These are phyloP conservation scores for Phacellophora camtschatica DNA, from an alignment of 30 jellyfish, hydroid and myxozoan genomes.

Conservation along the genomic window DNA sequence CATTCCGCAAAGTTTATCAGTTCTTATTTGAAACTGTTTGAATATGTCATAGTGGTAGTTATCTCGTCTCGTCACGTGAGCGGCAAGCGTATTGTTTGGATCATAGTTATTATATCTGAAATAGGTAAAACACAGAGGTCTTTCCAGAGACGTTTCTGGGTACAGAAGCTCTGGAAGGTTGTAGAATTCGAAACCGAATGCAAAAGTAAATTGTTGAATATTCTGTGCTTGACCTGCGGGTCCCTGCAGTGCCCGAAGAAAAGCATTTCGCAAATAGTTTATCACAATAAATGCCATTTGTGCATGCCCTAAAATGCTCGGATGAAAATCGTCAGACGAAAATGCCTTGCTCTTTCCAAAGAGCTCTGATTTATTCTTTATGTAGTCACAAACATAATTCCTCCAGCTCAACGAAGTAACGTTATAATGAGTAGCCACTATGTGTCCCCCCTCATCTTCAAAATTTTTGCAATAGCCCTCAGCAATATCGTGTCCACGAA, in stretches of 20 bases:
- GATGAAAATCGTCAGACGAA: constrained; percentile 81
- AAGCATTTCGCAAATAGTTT: constrained; percentile 77
- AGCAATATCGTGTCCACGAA: constrained; percentile 88
- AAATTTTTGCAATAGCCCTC: constrained; percentile 77
- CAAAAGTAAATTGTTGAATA: constrained; percentile 44
- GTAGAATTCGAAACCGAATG: constrained; percentile 44
- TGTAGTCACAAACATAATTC: constrained; percentile 81
- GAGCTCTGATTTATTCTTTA: constrained; percentile 35
- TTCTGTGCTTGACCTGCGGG: constrained; percentile 73
- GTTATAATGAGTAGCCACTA: constrained; percentile 83
- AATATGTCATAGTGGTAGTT: constrained; percentile 73
- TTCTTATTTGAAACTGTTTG: constrained; percentile 83
- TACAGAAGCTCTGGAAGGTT: constrained; percentile 57
- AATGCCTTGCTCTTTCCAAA: constrained; percentile 53
- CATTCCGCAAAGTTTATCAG: constrained; percentile 93
- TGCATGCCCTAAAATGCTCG: constrained; percentile 97
- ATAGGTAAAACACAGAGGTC: constrained; percentile 88
- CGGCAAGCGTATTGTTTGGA: constrained; percentile 86
- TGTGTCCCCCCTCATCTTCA: constrained; percentile 96
- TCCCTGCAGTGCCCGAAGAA: constrained; percentile 71
- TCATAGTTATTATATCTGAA: constrained; percentile 65
- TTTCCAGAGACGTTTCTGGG: constrained; percentile 71
- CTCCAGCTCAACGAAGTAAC: constrained; percentile 96
- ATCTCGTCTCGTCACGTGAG: constrained; percentile 75
- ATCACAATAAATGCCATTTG: constrained; percentile 96